Conservation (phyloP, 2,113 vertebrate species). For the Melierax canorus region DNA sequence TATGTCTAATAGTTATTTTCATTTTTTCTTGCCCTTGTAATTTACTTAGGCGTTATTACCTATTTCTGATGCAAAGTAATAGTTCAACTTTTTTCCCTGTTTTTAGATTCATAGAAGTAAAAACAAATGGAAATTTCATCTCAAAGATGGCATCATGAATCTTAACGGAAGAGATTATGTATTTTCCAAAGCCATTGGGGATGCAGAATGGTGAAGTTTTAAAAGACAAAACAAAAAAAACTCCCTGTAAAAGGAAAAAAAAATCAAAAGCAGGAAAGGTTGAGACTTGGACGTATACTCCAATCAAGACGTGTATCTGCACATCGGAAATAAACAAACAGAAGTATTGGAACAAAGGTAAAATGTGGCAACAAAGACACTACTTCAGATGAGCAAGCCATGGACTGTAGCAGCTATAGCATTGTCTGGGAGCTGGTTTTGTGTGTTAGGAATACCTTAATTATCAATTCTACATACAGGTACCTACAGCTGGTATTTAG, state of each 20-base stretch:
- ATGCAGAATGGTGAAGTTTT: slow-evolving; percentile 94
- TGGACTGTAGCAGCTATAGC: slow-evolving; percentile 76
- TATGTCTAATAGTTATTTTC: neutral
- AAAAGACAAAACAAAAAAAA: slow-evolving; percentile 67
- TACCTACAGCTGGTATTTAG: slow-evolving; percentile 78
- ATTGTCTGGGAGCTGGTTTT: slow-evolving; percentile 69
- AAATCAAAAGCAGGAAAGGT: slow-evolving; percentile 68
- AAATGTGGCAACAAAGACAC: slow-evolving; percentile 78
- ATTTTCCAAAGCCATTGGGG: slow-evolving; percentile 99
- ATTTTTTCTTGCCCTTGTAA: neutral
- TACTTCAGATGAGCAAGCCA: slow-evolving; percentile 80
- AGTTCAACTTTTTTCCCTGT: neutral
- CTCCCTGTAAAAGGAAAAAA: slow-evolving; percentile 52
- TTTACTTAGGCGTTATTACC: neutral
- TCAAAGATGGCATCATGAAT: slow-evolving; percentile 99
- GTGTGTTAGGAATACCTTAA: slow-evolving; percentile 74
- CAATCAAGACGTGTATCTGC: slow-evolving; percentile 80
- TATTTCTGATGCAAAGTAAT: neutral
- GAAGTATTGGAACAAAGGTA: slow-evolving; percentile 77
- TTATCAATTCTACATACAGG: slow-evolving; percentile 77
- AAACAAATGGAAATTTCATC: slow-evolving; percentile 99
- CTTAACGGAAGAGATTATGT: slow-evolving; percentile 98
- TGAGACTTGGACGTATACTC: slow-evolving; percentile 79
- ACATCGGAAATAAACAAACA: slow-evolving; percentile 74
- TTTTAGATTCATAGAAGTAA: slow-evolving; percentile 98